phyloP scores from a whole-genome alignment of 2,888 invertebrate species.

The Acronicta alni region DNA sequence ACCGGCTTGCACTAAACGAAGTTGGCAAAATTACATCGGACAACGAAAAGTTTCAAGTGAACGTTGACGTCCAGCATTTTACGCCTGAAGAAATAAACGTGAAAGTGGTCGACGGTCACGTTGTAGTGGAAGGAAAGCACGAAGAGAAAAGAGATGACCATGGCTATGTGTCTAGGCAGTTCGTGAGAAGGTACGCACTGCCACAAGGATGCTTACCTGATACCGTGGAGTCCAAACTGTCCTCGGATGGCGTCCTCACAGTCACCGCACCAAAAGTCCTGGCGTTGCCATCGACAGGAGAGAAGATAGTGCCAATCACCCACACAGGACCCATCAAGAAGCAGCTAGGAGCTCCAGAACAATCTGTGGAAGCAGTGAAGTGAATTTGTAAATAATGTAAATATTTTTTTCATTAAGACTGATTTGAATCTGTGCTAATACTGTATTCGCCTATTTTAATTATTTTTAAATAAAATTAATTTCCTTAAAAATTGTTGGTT shows the following conservation, averaged over 20 bases:
- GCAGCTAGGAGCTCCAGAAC: conserved; percentile 58
- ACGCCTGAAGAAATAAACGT: conserved; percentile 93
- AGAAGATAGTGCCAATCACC: conserved; percentile 90
- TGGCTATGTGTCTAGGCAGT: conserved; percentile 92
- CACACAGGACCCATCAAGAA: conserved; percentile 89
- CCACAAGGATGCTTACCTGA: conserved; percentile 93
- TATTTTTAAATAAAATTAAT: conserved; percentile 43
- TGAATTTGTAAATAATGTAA: conserved; percentile 29
- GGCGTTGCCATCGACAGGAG: conserved; percentile 80
- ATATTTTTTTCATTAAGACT: conserved; percentile 65
- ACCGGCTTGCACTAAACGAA: conserved; percentile 79
- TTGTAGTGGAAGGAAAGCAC: conserved; percentile 93
- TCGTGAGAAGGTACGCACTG: conserved; percentile 92
- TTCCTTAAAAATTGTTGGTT: background rate
- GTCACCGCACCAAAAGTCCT: conserved; percentile 91
- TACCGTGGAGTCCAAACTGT: conserved; percentile 92
- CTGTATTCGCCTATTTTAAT: conserved; percentile 37
- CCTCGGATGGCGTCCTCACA: conserved; percentile 93
- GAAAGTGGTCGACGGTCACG: conserved; percentile 91
- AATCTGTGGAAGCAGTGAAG: conserved; percentile 15
- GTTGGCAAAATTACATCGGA: conserved; percentile 83
- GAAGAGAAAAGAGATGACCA: conserved; percentile 93
- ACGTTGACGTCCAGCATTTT: conserved; percentile 94
- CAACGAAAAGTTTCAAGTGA: conserved; percentile 90
- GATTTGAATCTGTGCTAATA: conserved; percentile 59